Percentiles rank a stretch among this genome's conserved stretches.
Conservation (phyloP, 2,113 vertebrate species). For the Sprattus sprattus region DNA sequence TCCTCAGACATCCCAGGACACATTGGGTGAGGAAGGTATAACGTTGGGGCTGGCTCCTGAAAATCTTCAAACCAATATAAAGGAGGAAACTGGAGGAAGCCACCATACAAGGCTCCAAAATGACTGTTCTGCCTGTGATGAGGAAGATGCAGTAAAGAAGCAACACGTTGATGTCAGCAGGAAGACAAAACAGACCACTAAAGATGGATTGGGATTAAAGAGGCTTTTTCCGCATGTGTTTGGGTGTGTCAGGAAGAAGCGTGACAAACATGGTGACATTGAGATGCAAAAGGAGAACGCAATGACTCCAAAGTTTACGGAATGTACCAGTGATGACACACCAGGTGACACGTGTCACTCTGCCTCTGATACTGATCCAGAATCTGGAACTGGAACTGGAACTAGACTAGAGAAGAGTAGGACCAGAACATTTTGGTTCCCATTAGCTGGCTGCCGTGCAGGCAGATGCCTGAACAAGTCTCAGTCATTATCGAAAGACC, state of each 20-base stretch:
- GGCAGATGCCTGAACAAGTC: background rate
- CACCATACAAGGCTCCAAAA: background rate
- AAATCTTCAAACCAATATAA: background rate
- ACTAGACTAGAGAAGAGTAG: background rate
- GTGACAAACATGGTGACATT: background rate
- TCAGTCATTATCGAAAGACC: background rate
- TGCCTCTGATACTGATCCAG: background rate
- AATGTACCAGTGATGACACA: background rate
- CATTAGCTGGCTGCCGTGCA: background rate
- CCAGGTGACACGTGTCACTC: background rate
- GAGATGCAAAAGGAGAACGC: background rate
- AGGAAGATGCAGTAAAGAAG: constrained; percentile 22
- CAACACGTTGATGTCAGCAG: background rate
- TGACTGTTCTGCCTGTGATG: background rate
- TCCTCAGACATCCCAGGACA: background rate
- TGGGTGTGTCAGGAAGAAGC: constrained; percentile 43
- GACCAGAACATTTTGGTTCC: background rate
- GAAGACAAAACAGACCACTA: constrained; percentile 22
- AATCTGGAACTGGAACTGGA: background rate
- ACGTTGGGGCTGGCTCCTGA: background rate
- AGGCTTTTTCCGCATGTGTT: constrained; percentile 44
- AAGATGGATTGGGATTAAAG: constrained; percentile 29
- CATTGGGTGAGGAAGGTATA: background rate
- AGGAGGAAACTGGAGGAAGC: constrained; percentile 18
- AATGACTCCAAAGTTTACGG: background rate